phyloP scores from a whole-genome alignment of 2,797 vertebrate species.

The Muscicapa striata region DNA sequence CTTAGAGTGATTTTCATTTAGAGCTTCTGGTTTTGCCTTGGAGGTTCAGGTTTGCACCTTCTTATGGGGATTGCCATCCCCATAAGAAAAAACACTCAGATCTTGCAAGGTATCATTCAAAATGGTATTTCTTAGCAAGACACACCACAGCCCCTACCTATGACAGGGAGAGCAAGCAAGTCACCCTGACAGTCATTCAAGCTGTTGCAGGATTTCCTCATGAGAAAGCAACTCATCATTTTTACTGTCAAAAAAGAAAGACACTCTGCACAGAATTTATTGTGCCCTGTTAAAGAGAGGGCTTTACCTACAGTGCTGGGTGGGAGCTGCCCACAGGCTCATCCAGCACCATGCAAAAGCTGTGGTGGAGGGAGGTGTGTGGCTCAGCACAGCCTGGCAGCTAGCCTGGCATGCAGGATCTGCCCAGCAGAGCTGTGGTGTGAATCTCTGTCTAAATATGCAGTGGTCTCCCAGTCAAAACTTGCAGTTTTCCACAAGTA shows the following conservation, averaged over 20 bases:
- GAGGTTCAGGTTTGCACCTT: background rate
- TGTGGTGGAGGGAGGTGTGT: fast-evolving
- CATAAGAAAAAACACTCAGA: background rate
- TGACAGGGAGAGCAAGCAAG: fast-evolving
- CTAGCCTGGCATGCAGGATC: background rate
- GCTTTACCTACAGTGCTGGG: background rate
- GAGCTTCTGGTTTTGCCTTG: background rate
- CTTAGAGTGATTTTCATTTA: background rate
- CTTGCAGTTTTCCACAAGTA: background rate
- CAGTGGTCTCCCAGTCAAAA: background rate
- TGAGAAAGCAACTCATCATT: background rate
- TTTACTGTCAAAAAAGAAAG: background rate
- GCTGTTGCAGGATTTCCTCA: background rate
- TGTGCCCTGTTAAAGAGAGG: background rate
- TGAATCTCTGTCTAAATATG: background rate
- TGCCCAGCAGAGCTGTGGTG: background rate
- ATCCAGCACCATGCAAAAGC: fast-evolving
- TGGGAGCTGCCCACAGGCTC: background rate
- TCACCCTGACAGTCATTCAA: background rate
- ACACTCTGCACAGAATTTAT: background rate
- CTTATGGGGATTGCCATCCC: background rate
- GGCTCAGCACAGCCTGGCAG: background rate
- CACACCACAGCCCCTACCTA: background rate
- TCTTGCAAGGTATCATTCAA: background rate
- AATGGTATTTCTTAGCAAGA: background rate